Base-by-base conservation (phyloP, 2,113 vertebrate species). In the Callipepla squamata region DNA sequence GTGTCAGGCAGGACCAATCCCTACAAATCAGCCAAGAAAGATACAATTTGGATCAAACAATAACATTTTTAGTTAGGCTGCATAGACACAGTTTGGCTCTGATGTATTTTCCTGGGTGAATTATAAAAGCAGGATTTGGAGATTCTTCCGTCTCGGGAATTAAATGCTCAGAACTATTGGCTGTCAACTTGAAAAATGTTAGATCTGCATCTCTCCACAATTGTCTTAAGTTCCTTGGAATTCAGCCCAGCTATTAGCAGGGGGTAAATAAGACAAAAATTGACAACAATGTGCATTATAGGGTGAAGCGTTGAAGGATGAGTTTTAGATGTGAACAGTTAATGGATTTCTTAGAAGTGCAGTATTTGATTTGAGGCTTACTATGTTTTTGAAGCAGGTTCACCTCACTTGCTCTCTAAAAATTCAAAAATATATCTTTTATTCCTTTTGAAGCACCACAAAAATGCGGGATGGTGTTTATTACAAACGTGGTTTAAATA, bases 231-330 rank as follows among this genome's bases (percentile, higher is more conserved):
- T 94, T 96, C 83, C 94, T 94, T 96, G 95, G 95, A 96, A 94
- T 3, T 6, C 59, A 94, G 95, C 95, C 96, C 91, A 95, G 91
- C 48, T 94, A 88, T 95, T 96, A 91, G 95, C 94, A 91, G 90
- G 96, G 94, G 94, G 94, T 94, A 96, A 96, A 96, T 90, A 94
- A 91, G 89, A 92, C 93, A 89, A 93, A 96, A 96, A 92, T 91
- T 91, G 85, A 94, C 94, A 96, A 92, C 90, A 94, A 80, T 83
- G 82, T 72, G 85, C 85, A 80, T 95, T 93, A 53, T 15, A 75
- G 80, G 91, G 85, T 6, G 50, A 90, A 92, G 87, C 8, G 0
- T 48, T 93, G 94, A 96, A 65, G 89, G 85, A 81, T 92, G 89
- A 81, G 86, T 45, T 94, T 94, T 96, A 82, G 92, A 89, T 80